Base-by-base conservation (phyloP, 2,797 vertebrate species). In the Propithecus perrieri region DNA sequence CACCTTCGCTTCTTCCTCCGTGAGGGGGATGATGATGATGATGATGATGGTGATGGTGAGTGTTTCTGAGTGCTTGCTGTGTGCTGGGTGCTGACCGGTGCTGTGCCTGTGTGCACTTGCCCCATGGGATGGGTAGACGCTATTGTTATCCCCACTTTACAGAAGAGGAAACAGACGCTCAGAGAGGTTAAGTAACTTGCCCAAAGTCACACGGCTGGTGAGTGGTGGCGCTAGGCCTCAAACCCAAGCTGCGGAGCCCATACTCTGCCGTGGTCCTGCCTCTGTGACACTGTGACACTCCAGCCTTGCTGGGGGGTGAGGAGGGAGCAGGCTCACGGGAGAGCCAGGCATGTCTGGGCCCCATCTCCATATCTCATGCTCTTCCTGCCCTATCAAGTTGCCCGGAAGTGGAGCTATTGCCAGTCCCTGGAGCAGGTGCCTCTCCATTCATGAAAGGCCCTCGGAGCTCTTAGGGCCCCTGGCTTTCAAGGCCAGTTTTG, bases 231-330 rank as follows among this genome's bases (percentile, higher is more conserved):
- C 91, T 26, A 38, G 88, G 28, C 17, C 80, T 43, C 30, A 3
- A 6, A 71, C n/a, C 69, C 41, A 11, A 43, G 75, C 65, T 30
- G 24, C 3, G 1, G n/a, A 28, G 50, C 61, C 72, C 17, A 2
- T 1, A 0, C 20, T 59, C n/a, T 24, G 24, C 28, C 28, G 22
- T 4, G 1, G 46, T 28, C 38, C n/a, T 8, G 0, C 2, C 48
- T 91, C 65, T 43, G 4, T 3, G 69, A n/a, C 28, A 17, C 85
- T 1, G 2, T 55, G 20, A 24, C 7, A 4, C 11, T 61, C 30
- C 30, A 1, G 24, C 43, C 80, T 13, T 22, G 2, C 67, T 1
- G 53, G 33, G 41, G 41, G 57, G n/a, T 3, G 28, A n/a, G 28
- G 28, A 67, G 50, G 28, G 41, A 1, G 24, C 33, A 63, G 55